Percentiles rank a stretch among this genome's conserved stretches.
These are phyloP conservation scores for Tragelaphus strepsiceros DNA, from an alignment of 2,113 vertebrate species.

Conservation along the genomic window DNA sequence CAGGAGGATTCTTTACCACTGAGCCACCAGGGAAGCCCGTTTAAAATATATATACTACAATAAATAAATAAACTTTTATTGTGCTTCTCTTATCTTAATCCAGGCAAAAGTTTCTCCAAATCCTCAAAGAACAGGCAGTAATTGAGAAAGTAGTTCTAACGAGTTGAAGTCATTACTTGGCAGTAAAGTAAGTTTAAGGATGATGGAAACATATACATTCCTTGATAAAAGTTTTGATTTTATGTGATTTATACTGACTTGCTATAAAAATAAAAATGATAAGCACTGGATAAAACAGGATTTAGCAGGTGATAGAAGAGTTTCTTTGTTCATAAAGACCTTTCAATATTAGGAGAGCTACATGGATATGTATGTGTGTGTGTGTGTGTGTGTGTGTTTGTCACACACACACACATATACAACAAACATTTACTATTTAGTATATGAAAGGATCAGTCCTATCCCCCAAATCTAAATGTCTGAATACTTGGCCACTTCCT, in stretches of 20 bases:
- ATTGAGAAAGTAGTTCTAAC: background rate
- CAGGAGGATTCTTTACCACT: background rate
- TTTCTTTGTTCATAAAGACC: background rate
- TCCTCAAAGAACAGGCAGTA: background rate
- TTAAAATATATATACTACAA: background rate
- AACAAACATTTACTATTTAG: background rate
- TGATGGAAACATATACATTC: background rate
- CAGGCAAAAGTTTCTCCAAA: constrained; percentile 5
- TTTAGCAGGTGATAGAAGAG: background rate
- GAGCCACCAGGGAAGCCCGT: background rate
- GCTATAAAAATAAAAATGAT: background rate
- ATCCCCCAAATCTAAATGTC: background rate
- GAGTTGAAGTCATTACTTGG: background rate
- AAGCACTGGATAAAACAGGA: background rate
- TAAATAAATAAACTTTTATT: constrained; percentile 19
- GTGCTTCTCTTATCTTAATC: background rate
- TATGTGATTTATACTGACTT: background rate
- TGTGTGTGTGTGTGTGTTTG: background rate
- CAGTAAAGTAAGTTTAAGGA: background rate
- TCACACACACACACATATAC: background rate
- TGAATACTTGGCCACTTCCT: background rate
- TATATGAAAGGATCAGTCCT: background rate
- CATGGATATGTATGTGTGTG: background rate
- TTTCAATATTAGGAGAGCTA: background rate
- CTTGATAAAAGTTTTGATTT: background rate